Base-by-base conservation (phyloP, 1,140 invertebrate genomes). In the Psilanteris sp. region DNA sequence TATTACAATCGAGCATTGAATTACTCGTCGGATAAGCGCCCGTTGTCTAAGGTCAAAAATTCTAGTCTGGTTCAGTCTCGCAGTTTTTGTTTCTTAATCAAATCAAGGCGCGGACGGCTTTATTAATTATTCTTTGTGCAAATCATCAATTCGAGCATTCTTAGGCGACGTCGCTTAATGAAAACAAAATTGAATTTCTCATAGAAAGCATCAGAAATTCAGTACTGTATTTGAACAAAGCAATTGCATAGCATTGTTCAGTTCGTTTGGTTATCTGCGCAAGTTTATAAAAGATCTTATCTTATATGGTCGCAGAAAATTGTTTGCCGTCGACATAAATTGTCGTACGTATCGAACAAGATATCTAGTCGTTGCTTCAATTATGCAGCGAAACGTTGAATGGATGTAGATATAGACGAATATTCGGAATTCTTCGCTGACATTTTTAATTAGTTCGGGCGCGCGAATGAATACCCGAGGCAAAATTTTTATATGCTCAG, bases 241-340 rank as follows among this genome's bases (percentile, higher is more conserved):
- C 57, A 62, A 62, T 66, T 39, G 36, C 27, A 26, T 8, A 26
- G 46, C 29, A 66, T 52, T 66, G 61, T 66, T 66, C 27, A 43
- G 26, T 66, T 66, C 46, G 36, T 66, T 52, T 52, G 29, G 46
- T 44, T 66, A 66, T 66, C 61, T 52, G 27, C 14, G 46, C 46
- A 54, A 66, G 46, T 66, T 66, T 66, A 52, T 54, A 34, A 36
- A 66, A 66, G 46, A 66, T 66, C 27, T 52, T 52, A 66, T 66
- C 61, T 43, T 32, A 52, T 37, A 39, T 43, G 34, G 26, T 13
- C 14, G 54, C 26, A 55, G 61, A 66, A 54, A 54, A 66, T 66
- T 54, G 48, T 54, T 64, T 64, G 29, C 61, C 14, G 7, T 26
- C 55, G 61, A 54, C 61, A 66, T 55, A 54, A 66, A 66, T 54